Evolutionary conservation across 2,888 invertebrate species (phyloP).

Genomic region (Chloroclysta siterata): DNA sequence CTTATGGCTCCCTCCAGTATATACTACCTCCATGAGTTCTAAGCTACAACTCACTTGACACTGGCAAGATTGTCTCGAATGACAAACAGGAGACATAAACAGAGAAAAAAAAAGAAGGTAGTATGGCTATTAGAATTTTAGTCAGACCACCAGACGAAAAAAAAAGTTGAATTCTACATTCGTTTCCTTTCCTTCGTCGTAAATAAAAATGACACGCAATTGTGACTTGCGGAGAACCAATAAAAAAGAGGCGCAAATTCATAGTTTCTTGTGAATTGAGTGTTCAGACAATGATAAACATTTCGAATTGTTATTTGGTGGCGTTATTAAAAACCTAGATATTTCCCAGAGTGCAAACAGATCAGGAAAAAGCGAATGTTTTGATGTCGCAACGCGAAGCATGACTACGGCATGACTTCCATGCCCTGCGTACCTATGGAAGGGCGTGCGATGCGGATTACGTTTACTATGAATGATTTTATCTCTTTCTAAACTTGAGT

Average conservation of each 20-base stretch:
- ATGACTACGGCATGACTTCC: constrained; percentile 83
- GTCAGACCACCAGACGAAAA: too few species aligned
- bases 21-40: too few species aligned
- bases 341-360: constrained; percentile 56
- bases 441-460: constrained; percentile 82
- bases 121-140: too few species aligned
- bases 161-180: too few species aligned
- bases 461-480: constrained; percentile 85
- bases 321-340: constrained; percentile 51
- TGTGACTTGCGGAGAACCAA: constrained; percentile 59
- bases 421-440: constrained; percentile 79
- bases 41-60: too few species aligned
- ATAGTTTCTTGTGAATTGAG: constrained; percentile 73
- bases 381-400: constrained; percentile 70
- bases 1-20: too few species aligned
- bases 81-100: too few species aligned
- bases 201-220: constrained; percentile 81
- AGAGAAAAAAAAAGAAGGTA: too few species aligned
- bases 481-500: constrained; percentile 84
- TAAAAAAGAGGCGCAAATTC: constrained; percentile 82
- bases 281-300: constrained; percentile 59
- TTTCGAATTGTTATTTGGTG: constrained; percentile 59
- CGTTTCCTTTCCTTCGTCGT: not conserved
- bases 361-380: constrained; percentile 69
- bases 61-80: too few species aligned